phyloP scores from a whole-genome alignment of 2,797 vertebrate species.

The Danionella dracula region DNA sequence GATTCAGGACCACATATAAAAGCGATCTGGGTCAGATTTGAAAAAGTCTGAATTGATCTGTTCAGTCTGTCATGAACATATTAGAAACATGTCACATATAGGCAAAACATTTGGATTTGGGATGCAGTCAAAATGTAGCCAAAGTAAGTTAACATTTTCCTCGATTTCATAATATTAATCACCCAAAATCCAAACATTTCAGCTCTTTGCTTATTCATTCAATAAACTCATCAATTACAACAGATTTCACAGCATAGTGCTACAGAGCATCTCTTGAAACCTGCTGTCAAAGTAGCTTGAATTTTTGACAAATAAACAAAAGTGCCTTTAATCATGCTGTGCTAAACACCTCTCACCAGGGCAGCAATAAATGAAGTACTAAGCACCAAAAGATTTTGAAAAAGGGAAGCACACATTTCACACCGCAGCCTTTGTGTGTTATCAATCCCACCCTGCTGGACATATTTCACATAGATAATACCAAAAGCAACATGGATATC shows the following conservation, averaged over 20 bases:
- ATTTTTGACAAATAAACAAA: constrained; percentile 56
- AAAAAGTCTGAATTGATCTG: no score
- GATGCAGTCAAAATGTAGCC: no score
- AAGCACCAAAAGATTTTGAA: constrained; percentile 11
- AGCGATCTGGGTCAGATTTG: no score
- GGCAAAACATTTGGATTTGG: no score
- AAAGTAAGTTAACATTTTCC: constrained; percentile 32
- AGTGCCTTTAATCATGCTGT: constrained; percentile 37
- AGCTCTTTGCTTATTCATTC: neutral
- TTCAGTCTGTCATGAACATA: no score
- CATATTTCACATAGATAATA: constrained; percentile 54
- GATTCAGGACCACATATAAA: no score
- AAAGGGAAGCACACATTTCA: constrained; percentile 48
- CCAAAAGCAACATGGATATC: constrained; percentile 48
- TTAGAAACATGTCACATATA: no score
- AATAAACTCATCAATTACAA: constrained; percentile 39
- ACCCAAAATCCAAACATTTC: neutral
- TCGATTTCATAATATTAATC: constrained; percentile 34
- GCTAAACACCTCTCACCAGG: constrained; percentile 46
- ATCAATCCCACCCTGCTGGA: constrained; percentile 54
- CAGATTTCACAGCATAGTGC: neutral
- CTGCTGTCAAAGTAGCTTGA: constrained; percentile 48
- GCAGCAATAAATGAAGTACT: constrained; percentile 40
- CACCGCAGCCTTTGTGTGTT: constrained; percentile 52
- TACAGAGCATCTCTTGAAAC: constrained; percentile 28